Percentiles rank a stretch among this genome's conserved stretches.
phyloP scores from a whole-genome alignment of 2,797 vertebrate species.

The Morelia viridis region DNA sequence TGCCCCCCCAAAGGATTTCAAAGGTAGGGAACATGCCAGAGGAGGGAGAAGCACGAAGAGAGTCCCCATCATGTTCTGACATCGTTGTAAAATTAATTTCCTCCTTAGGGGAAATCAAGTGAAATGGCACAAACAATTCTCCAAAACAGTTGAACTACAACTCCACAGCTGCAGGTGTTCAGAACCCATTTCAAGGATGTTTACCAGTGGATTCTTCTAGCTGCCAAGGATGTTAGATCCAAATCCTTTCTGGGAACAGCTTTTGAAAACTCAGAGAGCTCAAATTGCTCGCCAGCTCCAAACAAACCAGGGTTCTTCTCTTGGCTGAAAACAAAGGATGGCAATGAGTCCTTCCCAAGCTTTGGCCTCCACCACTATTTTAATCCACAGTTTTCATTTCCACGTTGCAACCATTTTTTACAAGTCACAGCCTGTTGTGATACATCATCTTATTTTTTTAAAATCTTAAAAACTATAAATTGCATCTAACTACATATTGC shows the following conservation, averaged over 20 bases:
- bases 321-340: not conserved
- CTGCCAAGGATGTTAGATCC: slow-evolving; percentile 3
- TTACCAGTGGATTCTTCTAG: slow-evolving; percentile 18
- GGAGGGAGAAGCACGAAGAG: slow-evolving; percentile 6
- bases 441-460: not conserved
- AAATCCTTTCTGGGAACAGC: not conserved
- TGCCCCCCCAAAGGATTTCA: slow-evolving; percentile 33
- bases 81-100: slow-evolving; percentile 2
- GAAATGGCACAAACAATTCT: slow-evolving; percentile 21
- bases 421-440: not conserved
- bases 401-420: not conserved
- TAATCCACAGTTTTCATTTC: not conserved
- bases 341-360: not conserved
- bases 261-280: not conserved
- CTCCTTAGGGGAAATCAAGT: slow-evolving; percentile 14
- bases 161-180: slow-evolving; percentile 16
- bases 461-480: no score
- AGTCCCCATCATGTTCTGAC: not conserved
- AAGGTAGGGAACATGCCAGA: not conserved
- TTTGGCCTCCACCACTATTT: not conserved
- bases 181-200: slow-evolving; percentile 1
- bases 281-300: not conserved
- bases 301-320: not conserved
- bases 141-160: slow-evolving; percentile 4
- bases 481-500: not conserved